Conservation (phyloP, 2,888 invertebrate species). For the Pachydiplax longipennis region DNA sequence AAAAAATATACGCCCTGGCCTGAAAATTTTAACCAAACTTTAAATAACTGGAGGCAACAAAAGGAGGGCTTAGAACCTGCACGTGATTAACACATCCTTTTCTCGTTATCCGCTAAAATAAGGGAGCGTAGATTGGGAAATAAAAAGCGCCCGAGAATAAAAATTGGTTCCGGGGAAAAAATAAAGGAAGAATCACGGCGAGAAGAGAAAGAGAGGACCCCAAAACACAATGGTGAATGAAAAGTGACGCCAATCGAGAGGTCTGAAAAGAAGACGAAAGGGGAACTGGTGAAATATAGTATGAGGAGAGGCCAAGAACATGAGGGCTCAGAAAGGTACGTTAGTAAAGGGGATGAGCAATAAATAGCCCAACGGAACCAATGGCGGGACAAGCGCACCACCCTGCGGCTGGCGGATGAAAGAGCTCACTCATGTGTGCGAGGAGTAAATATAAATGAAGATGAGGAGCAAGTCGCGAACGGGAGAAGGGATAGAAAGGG, state of each 20-base stretch:
- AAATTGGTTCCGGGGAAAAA: neutral
- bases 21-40: too few species aligned
- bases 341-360: neutral
- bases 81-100: too few species aligned
- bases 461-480: neutral
- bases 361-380: neutral
- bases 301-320: neutral
- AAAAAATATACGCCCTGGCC: too few species aligned
- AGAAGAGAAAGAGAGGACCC: neutral
- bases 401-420: neutral
- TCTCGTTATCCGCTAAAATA: too few species aligned
- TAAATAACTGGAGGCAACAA: too few species aligned
- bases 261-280: neutral
- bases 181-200: neutral
- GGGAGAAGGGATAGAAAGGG: neutral
- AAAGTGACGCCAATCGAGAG: neutral
- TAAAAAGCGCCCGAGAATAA: neutral
- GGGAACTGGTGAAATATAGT: neutral
- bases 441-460: neutral
- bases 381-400: neutral
- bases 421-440: neutral
- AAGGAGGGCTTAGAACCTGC: too few species aligned
- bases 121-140: neutral
- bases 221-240: neutral
- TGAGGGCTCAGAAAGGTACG: neutral